Percentiles rank a stretch among this genome's conserved stretches.
Conservation (phyloP, 1,140 invertebrate species). For the Glossosoma conforme region DNA sequence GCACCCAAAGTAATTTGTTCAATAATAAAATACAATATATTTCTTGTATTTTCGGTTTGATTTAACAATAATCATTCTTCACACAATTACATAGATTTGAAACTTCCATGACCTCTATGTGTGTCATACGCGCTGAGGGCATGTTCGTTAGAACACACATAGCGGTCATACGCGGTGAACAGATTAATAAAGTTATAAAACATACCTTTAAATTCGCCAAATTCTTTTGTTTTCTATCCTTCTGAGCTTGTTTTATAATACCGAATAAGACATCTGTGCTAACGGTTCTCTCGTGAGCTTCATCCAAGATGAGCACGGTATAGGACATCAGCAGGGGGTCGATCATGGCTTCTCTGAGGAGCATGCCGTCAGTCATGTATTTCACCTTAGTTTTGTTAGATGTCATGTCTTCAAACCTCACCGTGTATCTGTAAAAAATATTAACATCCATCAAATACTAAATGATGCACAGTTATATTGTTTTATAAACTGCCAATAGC, state of each 20-base stretch:
- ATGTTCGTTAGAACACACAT: too few relatives aligned
- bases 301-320: conserved; percentile 84
- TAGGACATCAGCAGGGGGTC: conserved; percentile 72
- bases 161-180: too few relatives aligned
- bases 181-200: conserved; percentile 1
- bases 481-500: too few relatives aligned
- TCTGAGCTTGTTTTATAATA: conserved; percentile 80
- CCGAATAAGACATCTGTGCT: conserved; percentile 92
- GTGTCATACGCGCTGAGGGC: too few relatives aligned
- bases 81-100: too few relatives aligned
- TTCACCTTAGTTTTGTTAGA: conserved; percentile 74
- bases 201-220: conserved; percentile 60
- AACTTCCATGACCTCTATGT: too few relatives aligned
- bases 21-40: too few relatives aligned
- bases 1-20: too few relatives aligned
- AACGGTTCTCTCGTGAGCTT: conserved; percentile 92
- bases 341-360: conserved; percentile 80
- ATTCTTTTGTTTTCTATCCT: conserved; percentile 58
- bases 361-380: conserved; percentile 93
- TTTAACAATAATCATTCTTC: too few relatives aligned
- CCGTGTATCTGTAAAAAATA: conserved; percentile 62
- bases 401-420: conserved; percentile 86
- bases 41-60: too few relatives aligned
- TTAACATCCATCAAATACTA: conserved; percentile 23
- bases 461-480: too few relatives aligned